A percentile compares a stretch with the other conserved stretches of the same genome.
phyloP scores from a whole-genome alignment of 2,888 invertebrate species.

The Agrilus mali region DNA sequence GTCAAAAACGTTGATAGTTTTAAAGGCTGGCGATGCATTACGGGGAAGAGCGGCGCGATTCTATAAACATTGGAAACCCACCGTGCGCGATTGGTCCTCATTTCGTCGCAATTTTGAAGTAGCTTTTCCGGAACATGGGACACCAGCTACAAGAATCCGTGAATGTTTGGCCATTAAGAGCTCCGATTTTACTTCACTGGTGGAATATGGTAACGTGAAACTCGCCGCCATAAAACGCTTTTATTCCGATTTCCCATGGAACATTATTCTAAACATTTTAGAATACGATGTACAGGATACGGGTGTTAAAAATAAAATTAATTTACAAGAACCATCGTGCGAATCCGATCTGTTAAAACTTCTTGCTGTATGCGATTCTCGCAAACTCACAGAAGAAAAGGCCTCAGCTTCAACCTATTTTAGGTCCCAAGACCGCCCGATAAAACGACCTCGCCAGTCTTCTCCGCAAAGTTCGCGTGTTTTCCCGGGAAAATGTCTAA shows the following conservation, averaged over 20 bases:
- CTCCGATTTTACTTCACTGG: slow-evolving; percentile 1
- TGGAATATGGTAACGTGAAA: slow-evolving; percentile 4
- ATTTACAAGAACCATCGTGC: slow-evolving; percentile 1
- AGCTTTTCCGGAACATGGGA: slow-evolving; percentile 7
- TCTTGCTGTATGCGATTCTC: too few relatives aligned
- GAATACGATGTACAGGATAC: too few relatives aligned
- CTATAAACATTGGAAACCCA: slow-evolving; percentile 10
- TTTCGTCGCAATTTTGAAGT: slow-evolving; percentile 8
- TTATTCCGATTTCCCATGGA: too few relatives aligned
- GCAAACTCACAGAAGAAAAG: too few relatives aligned
- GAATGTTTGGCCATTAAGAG: slow-evolving; percentile 4
- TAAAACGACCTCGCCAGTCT: too few relatives aligned
- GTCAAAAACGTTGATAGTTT: slow-evolving; percentile 7
- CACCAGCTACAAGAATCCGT: slow-evolving; percentile 1
- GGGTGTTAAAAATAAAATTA: slow-evolving; percentile 3
- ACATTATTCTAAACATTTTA: too few relatives aligned
- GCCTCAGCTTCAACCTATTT: too few relatives aligned
- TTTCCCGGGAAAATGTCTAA: too few relatives aligned
- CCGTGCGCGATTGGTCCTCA: slow-evolving; percentile 7
- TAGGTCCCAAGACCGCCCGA: too few relatives aligned
- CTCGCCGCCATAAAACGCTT: too few relatives aligned
- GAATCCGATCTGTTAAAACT: neutral
- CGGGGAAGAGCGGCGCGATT: slow-evolving; percentile 10
- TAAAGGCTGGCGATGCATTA: slow-evolving; percentile 6
- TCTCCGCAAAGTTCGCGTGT: too few relatives aligned